phyloP scores from a whole-genome alignment of 2,797 vertebrate genomes.

The Urophycis tenuis region DNA sequence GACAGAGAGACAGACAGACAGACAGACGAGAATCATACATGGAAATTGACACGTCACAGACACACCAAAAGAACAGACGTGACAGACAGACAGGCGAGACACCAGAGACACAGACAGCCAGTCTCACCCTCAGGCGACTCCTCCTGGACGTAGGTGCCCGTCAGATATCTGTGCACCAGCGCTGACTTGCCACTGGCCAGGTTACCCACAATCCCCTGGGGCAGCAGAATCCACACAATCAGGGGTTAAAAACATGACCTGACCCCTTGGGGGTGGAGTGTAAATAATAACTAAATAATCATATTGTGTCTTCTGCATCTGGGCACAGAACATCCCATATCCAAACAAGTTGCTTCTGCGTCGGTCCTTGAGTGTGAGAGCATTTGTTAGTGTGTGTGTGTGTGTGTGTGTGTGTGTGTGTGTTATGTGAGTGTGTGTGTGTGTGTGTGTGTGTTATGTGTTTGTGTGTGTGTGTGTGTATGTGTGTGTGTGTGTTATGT shows the following conservation, averaged over 20 bases:
- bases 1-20: background rate
- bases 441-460: background rate
- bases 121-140: conserved; percentile 91
- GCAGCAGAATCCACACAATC: background rate
- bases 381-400: background rate
- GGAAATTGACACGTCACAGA: background rate
- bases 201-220: conserved; percentile 94
- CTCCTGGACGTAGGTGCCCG: conserved; percentile 93
- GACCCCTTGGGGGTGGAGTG: background rate
- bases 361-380: too few species aligned
- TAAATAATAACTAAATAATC: too few species aligned
- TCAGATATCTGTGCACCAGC: conserved; percentile 93
- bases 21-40: background rate
- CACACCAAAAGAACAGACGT: background rate
- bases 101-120: background rate
- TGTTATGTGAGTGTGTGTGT: background rate
- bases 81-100: background rate
- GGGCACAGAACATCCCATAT: too few species aligned
- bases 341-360: too few species aligned
- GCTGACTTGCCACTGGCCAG: conserved; percentile 94
- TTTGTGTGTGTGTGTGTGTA: background rate
- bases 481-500: too few species aligned
- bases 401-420: background rate
- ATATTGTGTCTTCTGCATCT: background rate
- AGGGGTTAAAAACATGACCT: background rate